These are phyloP conservation scores for Syngnathus scovelli DNA, from an alignment of 2,113 vertebrate species.

Conservation along the genomic window DNA sequence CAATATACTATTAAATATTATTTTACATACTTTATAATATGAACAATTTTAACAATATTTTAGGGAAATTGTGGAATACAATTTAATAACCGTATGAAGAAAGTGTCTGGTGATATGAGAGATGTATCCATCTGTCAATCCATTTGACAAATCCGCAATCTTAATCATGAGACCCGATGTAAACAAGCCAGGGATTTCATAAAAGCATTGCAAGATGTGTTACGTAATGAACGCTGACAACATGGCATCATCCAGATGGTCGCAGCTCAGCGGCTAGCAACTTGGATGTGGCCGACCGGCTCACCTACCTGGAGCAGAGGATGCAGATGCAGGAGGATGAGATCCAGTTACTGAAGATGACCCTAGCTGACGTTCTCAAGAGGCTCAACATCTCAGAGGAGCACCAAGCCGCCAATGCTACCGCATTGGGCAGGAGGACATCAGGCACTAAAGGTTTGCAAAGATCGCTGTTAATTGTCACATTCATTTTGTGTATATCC, in stretches of 20 bases:
- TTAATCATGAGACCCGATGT: background rate
- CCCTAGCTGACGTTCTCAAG: conserved; percentile 90
- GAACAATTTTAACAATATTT: no score
- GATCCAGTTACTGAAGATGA: conserved; percentile 91
- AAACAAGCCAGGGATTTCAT: background rate
- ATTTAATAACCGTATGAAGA: background rate
- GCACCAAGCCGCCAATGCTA: conserved; percentile 77
- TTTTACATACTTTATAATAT: no score
- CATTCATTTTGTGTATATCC: accelerated
- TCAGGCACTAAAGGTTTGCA: conserved; percentile 41
- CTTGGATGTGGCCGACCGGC: conserved; percentile 87
- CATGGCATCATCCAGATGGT: conserved; percentile 74
- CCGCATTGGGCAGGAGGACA: conserved; percentile 70
- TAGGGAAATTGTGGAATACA: no score
- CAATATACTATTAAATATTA: no score
- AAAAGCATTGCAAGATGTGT: background rate
- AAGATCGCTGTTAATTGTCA: background rate
- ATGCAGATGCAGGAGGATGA: conserved; percentile 98
- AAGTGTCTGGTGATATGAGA: background rate
- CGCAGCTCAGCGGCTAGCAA: conserved; percentile 84
- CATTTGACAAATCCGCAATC: background rate
- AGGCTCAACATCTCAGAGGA: conserved; percentile 89
- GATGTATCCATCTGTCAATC: background rate
- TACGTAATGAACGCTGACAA: background rate
- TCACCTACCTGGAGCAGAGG: conserved; percentile 91